Conservation (phyloP, 2,113 vertebrate genomes). For the Notiomystis cincta region DNA sequence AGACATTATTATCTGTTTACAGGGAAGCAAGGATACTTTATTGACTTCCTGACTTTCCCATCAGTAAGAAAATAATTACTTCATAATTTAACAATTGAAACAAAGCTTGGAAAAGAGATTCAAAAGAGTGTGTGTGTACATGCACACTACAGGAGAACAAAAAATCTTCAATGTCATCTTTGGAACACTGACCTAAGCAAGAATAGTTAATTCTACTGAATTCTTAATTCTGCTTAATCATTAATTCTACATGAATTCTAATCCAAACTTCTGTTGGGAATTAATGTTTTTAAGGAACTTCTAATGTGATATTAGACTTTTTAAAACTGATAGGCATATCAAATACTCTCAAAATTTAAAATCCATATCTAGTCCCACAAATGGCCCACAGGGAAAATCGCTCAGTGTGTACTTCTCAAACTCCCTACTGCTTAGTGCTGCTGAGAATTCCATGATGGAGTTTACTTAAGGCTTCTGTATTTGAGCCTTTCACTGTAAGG, state of each 20-base stretch:
- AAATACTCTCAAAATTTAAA: not conserved
- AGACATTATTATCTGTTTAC: not conserved
- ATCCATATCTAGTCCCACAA: fast-evolving
- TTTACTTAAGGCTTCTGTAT: not conserved
- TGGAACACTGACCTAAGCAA: not conserved
- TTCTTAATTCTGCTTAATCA: not conserved
- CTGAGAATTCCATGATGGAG: not conserved
- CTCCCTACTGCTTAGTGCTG: not conserved
- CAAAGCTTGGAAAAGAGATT: not conserved
- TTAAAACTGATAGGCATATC: not conserved
- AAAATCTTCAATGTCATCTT: not conserved
- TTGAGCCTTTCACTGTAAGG: not conserved
- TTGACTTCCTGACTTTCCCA: not conserved
- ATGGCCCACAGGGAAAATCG: not conserved
- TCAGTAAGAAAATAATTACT: not conserved
- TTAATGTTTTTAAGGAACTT: not conserved
- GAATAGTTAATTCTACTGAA: not conserved
- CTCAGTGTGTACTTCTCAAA: not conserved
- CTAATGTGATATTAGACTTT: not conserved
- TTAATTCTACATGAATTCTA: not conserved
- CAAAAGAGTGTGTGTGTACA: fast-evolving
- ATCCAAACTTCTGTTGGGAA: not conserved
- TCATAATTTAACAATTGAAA: not conserved
- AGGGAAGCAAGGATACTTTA: not conserved
- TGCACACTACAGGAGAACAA: not conserved